Conservation (phyloP, 2,888 invertebrate genomes). For the Zaprionus bogoriensis region DNA sequence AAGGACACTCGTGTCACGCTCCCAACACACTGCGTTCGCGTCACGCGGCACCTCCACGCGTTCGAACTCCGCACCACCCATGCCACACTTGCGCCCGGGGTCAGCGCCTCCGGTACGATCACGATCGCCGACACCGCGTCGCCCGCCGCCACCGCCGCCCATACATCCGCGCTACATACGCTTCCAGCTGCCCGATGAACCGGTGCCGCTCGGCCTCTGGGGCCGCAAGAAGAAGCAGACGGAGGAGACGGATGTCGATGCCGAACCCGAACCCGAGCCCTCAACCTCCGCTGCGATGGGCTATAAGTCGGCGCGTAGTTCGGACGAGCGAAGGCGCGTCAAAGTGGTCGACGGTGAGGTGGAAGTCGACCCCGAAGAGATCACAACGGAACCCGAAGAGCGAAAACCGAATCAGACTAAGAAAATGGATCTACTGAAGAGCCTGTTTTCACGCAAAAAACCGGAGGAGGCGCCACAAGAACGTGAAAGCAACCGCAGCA, state of each 20-base stretch:
- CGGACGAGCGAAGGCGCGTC: too few relatives aligned
- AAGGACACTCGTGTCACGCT: too few relatives aligned
- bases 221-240: background rate
- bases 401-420: background rate
- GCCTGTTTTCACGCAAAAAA: background rate
- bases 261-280: background rate
- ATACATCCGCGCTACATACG: background rate
- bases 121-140: background rate
- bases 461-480: too few relatives aligned
- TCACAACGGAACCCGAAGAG: background rate
- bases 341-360: too few relatives aligned
- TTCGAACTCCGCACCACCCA: background rate
- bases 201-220: background rate
- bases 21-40: too few relatives aligned
- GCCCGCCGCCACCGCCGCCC: constrained; percentile 16
- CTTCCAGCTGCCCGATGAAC: background rate
- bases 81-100: background rate
- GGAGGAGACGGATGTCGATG: background rate
- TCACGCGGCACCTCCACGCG: too few relatives aligned
- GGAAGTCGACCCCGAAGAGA: too few relatives aligned
- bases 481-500: background rate
- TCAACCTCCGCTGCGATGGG: too few relatives aligned
- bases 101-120: background rate
- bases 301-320: too few relatives aligned
- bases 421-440: background rate